Evolutionary conservation across 1,140 invertebrate species (phyloP).

Genomic region (Schmidtea mediterranea): DNA sequence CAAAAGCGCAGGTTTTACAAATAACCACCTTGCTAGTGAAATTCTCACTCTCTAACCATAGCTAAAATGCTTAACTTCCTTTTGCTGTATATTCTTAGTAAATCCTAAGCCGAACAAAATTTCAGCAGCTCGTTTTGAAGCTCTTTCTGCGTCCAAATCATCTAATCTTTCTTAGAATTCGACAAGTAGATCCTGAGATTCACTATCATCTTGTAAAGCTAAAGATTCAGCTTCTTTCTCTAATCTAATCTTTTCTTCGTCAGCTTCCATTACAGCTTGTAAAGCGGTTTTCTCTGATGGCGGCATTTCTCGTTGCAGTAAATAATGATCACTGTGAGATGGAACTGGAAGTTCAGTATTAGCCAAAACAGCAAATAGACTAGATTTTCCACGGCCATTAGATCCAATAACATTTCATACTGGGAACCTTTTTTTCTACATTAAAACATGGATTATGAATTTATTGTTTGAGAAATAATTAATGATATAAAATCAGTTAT

Average conservation of each 20-base stretch:
- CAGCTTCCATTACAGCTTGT: slow-evolving; percentile 88
- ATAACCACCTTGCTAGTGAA: slow-evolving; percentile 46
- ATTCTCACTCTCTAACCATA: slow-evolving; percentile 96
- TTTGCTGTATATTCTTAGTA: slow-evolving; percentile 64
- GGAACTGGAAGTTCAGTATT: slow-evolving; percentile 82
- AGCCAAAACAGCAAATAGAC: slow-evolving; percentile 59
- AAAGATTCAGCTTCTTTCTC: slow-evolving; percentile 75
- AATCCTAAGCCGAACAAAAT: slow-evolving; percentile 91
- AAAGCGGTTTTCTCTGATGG: slow-evolving; percentile 63
- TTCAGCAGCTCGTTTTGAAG: slow-evolving; percentile 64
- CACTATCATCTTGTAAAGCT: slow-evolving; percentile 25
- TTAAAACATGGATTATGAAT: too few species aligned
- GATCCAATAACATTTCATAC: slow-evolving; percentile 69
- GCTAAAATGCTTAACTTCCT: slow-evolving; percentile 11
- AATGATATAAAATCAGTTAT: too few species aligned
- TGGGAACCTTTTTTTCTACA: slow-evolving; percentile 48
- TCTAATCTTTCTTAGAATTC: slow-evolving; percentile 91
- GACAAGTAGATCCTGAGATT: slow-evolving; percentile 73
- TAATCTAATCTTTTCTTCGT: slow-evolving; percentile 61
- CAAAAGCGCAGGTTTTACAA: slow-evolving; percentile 21
- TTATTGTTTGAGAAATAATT: too few species aligned
- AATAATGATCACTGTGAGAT: slow-evolving; percentile 90
- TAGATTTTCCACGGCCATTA: slow-evolving; percentile 87
- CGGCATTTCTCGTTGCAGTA: slow-evolving; percentile 78
- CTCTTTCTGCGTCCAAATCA: slow-evolving; percentile 75